Evolutionary conservation across 2,888 invertebrate genomes (phyloP).

Genomic region (Drosophila anceps): DNA sequence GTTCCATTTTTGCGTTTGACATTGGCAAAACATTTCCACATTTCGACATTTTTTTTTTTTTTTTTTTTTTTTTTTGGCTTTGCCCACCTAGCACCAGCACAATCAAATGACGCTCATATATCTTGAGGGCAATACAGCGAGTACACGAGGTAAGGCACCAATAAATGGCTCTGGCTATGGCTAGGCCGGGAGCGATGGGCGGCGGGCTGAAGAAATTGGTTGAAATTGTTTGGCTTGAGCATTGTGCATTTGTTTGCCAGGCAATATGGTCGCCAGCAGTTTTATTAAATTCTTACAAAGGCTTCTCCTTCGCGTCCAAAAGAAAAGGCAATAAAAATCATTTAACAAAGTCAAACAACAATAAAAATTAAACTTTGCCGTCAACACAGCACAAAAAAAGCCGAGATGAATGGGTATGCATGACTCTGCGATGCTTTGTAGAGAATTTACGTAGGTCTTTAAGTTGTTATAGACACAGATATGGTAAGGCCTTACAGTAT

Average conservation of each 20-base stretch:
- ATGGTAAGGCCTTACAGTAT: neutral
- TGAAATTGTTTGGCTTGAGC: constrained; percentile 58
- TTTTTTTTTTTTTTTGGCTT: constrained; percentile 5
- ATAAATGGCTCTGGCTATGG: constrained; percentile 44
- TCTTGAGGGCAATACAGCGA: constrained; percentile 36
- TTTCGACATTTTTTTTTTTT: constrained; percentile 16
- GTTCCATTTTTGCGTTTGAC: constrained; percentile 46
- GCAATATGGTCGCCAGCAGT: constrained; percentile 74
- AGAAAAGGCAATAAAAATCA: constrained; percentile 78
- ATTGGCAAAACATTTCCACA: constrained; percentile 40
- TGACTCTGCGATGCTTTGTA: neutral
- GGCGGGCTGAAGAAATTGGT: constrained; percentile 1
- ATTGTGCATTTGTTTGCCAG: constrained; percentile 75
- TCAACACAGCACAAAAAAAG: constrained; percentile 59
- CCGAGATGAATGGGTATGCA: neutral
- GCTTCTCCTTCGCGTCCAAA: constrained; percentile 53
- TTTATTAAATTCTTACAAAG: constrained; percentile 79
- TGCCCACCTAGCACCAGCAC: constrained; percentile 20
- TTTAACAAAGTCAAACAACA: constrained; percentile 82
- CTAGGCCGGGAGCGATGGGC: constrained; percentile 2
- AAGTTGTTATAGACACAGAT: neutral
- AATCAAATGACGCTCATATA: constrained; percentile 69
- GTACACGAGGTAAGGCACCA: constrained; percentile 10
- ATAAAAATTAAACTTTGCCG: constrained; percentile 82
- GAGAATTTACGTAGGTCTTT: neutral